These are phyloP conservation scores for Leptocoma aspasia DNA, from an alignment of 2,113 vertebrate genomes.

Conservation along the genomic window DNA sequence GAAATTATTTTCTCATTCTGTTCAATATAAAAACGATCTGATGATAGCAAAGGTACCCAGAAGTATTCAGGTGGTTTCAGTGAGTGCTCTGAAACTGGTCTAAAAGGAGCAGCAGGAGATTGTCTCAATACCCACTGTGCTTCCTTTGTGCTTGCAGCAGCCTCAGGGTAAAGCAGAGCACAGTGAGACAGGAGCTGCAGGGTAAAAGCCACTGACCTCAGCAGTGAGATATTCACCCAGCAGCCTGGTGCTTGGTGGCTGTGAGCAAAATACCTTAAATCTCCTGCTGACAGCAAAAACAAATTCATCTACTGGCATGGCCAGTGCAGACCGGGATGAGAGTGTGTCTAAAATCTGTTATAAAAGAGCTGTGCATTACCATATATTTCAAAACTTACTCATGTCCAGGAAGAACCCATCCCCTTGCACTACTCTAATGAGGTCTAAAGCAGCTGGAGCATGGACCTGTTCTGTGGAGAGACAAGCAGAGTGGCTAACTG, in stretches of 20 bases:
- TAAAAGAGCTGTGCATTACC: background rate
- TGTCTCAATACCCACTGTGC: background rate
- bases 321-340: background rate
- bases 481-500: background rate
- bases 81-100: background rate
- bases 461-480: background rate
- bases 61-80: background rate
- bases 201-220: background rate
- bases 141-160: background rate
- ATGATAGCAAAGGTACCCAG: background rate
- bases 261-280: background rate
- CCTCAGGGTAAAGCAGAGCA: background rate
- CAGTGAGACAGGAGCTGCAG: background rate
- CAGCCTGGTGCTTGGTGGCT: background rate
- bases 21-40: background rate
- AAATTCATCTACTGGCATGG: background rate
- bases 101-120: background rate
- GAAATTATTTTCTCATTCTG: background rate
- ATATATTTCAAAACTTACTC: background rate
- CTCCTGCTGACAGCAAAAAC: background rate
- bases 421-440: background rate
- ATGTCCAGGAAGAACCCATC: background rate
- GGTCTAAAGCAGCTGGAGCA: background rate
- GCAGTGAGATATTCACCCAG: background rate
- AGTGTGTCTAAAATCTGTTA: background rate